Evolutionary conservation across 2,888 invertebrate genomes (phyloP), one percentile per base, ranked within the genome.

Genomic region (Microchrysa polita): DNA sequence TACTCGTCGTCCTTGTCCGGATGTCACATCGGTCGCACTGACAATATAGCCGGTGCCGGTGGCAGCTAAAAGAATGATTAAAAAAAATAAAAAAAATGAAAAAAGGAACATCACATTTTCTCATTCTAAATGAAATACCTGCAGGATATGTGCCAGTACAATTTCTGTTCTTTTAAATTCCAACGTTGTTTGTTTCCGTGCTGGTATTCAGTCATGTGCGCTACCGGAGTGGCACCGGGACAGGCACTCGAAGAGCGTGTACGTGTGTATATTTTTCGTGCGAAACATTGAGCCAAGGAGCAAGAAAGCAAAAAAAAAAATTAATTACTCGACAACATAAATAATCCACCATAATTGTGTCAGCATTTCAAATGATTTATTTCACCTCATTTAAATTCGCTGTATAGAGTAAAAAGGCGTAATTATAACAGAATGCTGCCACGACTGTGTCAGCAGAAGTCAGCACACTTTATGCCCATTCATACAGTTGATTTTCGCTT

Each of bases 371-470:
- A 67, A 67, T 67, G 67, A 67, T 67, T 67, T 67, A 67, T 67
- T 67, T 67, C 67, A 67, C 67, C 53, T 67, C 67, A 67, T 67
- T 67, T 67, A 67, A 67, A 67, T 67, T 67, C 67, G 10, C 52
- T 27, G 53, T 52, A 52, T 23, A 2, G 27, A 67, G 67, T n/a
- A n/a, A n/a, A n/a, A n/a, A n/a, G n/a, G n/a, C n/a, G 53, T 67
- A 67, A 67, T 67, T 67, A 67, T 34, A 53, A 12, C n/a, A n/a
- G n/a, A 20, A 22, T 23, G 34, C 34, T 44, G 48, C n/a, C 18
- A 53, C 12, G 52, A 52, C 27, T 34, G 27, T 34, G 27, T 34
- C n/a, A n/a, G n/a, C n/a, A n/a, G n/a, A n/a, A 7, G 2, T 34
- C 27, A 5, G 27, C 27, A 7, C 27, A 7, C 27, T 34, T 34